A percentile compares a stretch with the other conserved stretches of the same genome.
Conservation (phyloP, 2,113 vertebrate genomes). For the Sphaerodactylus townsendi region DNA sequence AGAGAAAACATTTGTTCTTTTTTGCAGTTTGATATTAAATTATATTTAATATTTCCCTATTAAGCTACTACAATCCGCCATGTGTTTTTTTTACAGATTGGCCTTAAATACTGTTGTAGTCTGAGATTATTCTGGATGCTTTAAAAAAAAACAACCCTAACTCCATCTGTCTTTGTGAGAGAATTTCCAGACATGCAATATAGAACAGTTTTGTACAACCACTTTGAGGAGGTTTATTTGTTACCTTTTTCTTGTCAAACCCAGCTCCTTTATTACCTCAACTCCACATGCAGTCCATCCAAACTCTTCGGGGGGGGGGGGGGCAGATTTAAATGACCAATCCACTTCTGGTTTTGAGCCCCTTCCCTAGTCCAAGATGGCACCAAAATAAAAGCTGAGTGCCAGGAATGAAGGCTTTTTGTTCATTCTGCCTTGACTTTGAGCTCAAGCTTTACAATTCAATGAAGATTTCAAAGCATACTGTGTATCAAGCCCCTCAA, state of each 20-base stretch:
- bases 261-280: background rate
- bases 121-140: constrained; percentile 36
- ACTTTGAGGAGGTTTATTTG: background rate
- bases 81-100: background rate
- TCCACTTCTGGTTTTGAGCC: background rate
- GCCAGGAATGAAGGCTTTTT: background rate
- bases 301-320: too few species aligned
- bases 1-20: constrained; percentile 75
- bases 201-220: background rate
- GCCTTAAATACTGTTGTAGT: constrained; percentile 34
- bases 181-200: background rate
- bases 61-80: constrained; percentile 41
- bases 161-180: constrained; percentile 2
- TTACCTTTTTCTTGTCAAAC: background rate
- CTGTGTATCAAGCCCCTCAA: background rate
- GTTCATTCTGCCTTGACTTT: too few species aligned
- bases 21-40: constrained; percentile 67
- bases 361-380: background rate
- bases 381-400: background rate
- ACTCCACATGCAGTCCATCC: background rate
- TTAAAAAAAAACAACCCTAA: constrained; percentile 1
- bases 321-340: background rate
- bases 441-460: background rate
- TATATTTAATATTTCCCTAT: constrained; percentile 60
- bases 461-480: background rate